These are phyloP conservation scores for Cromileptes altivelis DNA, from an alignment of 2,113 vertebrate species.

Conservation along the genomic window DNA sequence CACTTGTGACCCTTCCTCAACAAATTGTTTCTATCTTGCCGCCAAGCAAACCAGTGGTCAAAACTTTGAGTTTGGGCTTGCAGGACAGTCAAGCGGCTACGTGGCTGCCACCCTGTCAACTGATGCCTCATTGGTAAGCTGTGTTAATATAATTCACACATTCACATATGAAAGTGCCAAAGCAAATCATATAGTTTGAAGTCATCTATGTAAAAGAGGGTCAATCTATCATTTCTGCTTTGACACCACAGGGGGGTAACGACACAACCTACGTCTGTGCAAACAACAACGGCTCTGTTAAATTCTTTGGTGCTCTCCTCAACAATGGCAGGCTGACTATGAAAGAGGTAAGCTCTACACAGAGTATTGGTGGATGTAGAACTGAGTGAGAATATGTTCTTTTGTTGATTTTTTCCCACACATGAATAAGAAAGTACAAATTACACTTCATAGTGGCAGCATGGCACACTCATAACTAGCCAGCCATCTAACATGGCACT, in stretches of 20 bases:
- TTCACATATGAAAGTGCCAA: not conserved
- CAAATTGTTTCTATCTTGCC: constrained; percentile 58
- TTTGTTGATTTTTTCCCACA: no score
- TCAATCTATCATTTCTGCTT: not conserved
- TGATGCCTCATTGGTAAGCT: not conserved
- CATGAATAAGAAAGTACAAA: not conserved
- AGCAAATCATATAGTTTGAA: not conserved
- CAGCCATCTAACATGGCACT: not conserved
- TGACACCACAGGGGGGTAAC: constrained; percentile 33
- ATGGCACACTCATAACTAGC: not conserved
- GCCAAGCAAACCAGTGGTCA: rapidly evolving
- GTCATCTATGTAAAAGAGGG: not conserved
- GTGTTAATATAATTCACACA: not conserved
- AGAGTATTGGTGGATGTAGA: not conserved
- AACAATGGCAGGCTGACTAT: rapidly evolving
- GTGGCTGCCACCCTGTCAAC: constrained; percentile 21
- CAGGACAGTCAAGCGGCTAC: constrained; percentile 60
- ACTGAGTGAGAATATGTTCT: not conserved
- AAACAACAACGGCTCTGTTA: not conserved
- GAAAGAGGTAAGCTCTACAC: constrained; percentile 37
- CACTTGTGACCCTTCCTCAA: constrained; percentile 3
- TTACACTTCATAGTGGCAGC: not conserved
- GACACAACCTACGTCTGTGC: constrained; percentile 66
- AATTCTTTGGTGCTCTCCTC: constrained; percentile 19
- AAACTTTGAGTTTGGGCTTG: constrained; percentile 39